Evolutionary conservation across 2,888 invertebrate genomes (phyloP).

Genomic region (Monochamus alternatus): DNA sequence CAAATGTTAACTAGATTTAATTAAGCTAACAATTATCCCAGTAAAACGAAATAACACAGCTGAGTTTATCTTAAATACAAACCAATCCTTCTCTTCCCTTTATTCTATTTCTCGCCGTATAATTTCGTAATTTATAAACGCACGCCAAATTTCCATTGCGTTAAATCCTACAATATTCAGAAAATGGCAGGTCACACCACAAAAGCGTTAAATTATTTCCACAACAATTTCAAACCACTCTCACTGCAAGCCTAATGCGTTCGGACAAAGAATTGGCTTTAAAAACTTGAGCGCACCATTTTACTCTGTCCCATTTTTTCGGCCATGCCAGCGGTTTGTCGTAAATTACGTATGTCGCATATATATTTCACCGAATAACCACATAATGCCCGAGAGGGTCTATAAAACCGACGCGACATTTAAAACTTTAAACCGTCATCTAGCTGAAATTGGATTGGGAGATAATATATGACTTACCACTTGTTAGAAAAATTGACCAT

Average conservation of each 20-base stretch:
- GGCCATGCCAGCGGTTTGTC: slow-evolving; percentile 19
- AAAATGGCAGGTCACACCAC: slow-evolving; percentile 23
- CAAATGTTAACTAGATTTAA: slow-evolving; percentile 12
- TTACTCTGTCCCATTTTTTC: slow-evolving; percentile 22
- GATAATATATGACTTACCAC: not conserved
- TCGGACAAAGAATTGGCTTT: slow-evolving; percentile 19
- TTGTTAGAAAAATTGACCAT: not conserved
- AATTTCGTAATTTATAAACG: slow-evolving; percentile 52
- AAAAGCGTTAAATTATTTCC: slow-evolving; percentile 29
- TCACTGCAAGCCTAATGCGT: slow-evolving; percentile 19
- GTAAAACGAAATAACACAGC: slow-evolving; percentile 42
- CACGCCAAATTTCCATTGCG: slow-evolving; percentile 45
- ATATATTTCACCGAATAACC: slow-evolving; percentile 23
- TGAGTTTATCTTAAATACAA: slow-evolving; percentile 46
- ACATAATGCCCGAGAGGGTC: slow-evolving; percentile 8
- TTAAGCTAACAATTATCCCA: slow-evolving; percentile 1
- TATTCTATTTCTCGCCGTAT: slow-evolving; percentile 43
- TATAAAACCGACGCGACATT: slow-evolving; percentile 1
- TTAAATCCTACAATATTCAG: slow-evolving; percentile 37
- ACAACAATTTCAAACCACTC: slow-evolving; percentile 23
- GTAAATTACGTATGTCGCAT: slow-evolving; percentile 23
- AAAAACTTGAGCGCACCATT: slow-evolving; percentile 31
- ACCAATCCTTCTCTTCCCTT: slow-evolving; percentile 43
- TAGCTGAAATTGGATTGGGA: not conserved
- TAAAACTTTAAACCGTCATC: slow-evolving; percentile 13